A percentile compares a stretch with the other conserved stretches of the same genome.
Conservation (phyloP, 2,797 vertebrate genomes). For the Poecilia velifera region DNA sequence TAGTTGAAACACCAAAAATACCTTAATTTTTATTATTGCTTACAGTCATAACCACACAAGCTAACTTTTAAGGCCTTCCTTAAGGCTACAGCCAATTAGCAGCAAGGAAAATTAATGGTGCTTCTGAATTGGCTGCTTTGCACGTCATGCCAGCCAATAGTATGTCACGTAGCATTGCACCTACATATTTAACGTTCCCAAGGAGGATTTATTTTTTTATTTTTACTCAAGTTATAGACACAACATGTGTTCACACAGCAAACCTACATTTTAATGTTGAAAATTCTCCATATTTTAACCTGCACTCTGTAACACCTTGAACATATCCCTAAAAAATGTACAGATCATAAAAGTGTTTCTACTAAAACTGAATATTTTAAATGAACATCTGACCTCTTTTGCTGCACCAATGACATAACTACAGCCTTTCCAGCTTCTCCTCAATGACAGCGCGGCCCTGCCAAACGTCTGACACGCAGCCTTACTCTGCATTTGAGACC, state of each 20-base stretch:
- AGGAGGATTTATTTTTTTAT: background rate
- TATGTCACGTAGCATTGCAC: background rate
- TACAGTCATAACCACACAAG: too few relatives aligned
- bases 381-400: conserved; percentile 40
- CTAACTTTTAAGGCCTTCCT: too few relatives aligned
- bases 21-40: too few relatives aligned
- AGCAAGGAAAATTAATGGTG: too few relatives aligned
- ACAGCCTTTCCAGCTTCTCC: conserved; percentile 41
- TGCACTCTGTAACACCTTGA: background rate
- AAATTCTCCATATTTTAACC: background rate
- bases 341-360: background rate
- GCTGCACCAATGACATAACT: conserved; percentile 37
- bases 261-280: background rate
- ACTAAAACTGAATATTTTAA: conserved; percentile 41
- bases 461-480: conserved; percentile 52
- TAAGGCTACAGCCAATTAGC: too few relatives aligned
- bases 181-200: too few relatives aligned
- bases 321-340: background rate
- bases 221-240: background rate
- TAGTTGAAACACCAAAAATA: too few relatives aligned
- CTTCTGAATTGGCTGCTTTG: too few relatives aligned
- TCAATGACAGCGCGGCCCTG: conserved; percentile 41
- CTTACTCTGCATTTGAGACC: conserved; percentile 64
- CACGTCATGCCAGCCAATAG: too few relatives aligned
- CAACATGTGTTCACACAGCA: background rate